A percentile compares a stretch with the other conserved stretches of the same genome.
Conservation (phyloP, 2,888 invertebrate species). For the Phyllotreta striolata region DNA sequence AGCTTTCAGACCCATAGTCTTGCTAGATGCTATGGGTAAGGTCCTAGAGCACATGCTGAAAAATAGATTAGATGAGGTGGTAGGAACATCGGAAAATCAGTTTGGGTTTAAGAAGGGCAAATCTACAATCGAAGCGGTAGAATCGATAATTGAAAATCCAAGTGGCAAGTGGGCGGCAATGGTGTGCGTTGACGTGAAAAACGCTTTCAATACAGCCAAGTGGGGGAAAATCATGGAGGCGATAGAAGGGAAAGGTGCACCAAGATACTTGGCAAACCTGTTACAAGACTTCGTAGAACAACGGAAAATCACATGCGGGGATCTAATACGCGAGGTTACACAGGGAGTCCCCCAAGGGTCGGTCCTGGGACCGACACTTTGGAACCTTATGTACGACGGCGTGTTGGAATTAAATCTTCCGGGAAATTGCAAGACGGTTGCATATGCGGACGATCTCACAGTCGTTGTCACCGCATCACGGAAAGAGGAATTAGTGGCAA, state of each 20-base stretch:
- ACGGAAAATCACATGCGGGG: not conserved
- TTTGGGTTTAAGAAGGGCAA: too few species aligned
- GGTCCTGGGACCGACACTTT: conserved; percentile 35
- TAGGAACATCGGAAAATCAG: conserved; percentile 1
- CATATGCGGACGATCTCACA: conserved; percentile 34
- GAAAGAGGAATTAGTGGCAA: not conserved
- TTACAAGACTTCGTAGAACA: conserved; percentile 20
- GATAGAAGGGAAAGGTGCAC: conserved; percentile 11
- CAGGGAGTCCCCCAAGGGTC: conserved; percentile 33
- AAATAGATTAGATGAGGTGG: conserved; percentile 13
- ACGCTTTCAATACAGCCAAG: conserved; percentile 36
- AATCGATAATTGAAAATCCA: too few species aligned
- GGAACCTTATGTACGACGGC: conserved; percentile 35
- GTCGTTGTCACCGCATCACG: too few species aligned
- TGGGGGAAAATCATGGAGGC: conserved; percentile 27
- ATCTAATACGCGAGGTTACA: not conserved
- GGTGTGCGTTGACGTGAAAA: conserved; percentile 31
- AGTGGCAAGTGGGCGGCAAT: not conserved
- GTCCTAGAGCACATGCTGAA: conserved; percentile 26
- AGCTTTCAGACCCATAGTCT: conserved; percentile 30
- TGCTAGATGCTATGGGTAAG: conserved; percentile 28
- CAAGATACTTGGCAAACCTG: not conserved
- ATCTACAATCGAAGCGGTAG: too few species aligned
- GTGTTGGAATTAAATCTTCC: conserved; percentile 22
- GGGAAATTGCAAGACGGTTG: conserved; percentile 12